Evolutionary conservation across 1,140 invertebrate species (phyloP), one percentile per base, ranked within the genome.

Genomic region (Protaetia brevitarsis): DNA sequence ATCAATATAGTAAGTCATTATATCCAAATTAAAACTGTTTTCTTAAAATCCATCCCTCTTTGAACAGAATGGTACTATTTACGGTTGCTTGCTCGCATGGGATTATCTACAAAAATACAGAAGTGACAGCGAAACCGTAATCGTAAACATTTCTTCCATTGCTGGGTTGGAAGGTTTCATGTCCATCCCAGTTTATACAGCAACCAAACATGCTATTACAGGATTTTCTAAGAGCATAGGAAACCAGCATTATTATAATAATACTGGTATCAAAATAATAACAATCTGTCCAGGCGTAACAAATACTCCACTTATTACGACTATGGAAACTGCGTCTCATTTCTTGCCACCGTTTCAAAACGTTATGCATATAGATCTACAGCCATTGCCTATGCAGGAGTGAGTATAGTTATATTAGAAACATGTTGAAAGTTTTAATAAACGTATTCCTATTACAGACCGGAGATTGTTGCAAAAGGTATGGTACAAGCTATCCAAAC

Each of bases 401-500:
- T 56, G 19, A 56, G 45, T 56, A 27, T n/a, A 23, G 2, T 7
- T 34, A 6, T 34, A n/a, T 34, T 34, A n/a, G n/a, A 19, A 13
- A 13, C 6, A 21, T n/a, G 7, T n/a, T 7, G 3, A 13, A 7
- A 2, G 2, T 19, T 26, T 26, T 23, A 5, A 7, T 19, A 51
- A 56, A 1, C 13, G 16, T 13, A 37, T 6, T 37, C 34, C 16
- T 37, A 13, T 51, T 23, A 45, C 23, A 66, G 65, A 8, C 3
- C 56, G 0, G 76, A 78, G 23, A 76, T 75, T 28, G 75, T 83
- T 1, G 82, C 80, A 5, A 74, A 78, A 28, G 79, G 77, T 21
- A 60, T 83, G 45, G 71, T 82, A 11, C 77, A 79, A 3, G 68
- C 79, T 36, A 80, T 83, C 27, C 74, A 74, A 41, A 77, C 77